Conservation (phyloP, 2,797 vertebrate genomes). For the Sandelia bainsii region DNA sequence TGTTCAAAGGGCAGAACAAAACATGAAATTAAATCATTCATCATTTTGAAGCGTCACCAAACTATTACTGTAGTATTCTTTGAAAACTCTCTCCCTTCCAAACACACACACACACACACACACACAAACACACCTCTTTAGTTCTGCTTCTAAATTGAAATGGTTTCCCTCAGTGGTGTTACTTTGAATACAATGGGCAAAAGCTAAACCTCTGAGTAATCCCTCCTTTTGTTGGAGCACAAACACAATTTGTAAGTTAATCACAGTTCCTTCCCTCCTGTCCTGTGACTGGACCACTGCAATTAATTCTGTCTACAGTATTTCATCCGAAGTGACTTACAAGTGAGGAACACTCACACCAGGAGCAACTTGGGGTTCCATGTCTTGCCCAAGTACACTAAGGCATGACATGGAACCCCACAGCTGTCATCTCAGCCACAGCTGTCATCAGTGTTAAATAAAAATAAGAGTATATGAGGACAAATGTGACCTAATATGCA, state of each 20-base stretch:
- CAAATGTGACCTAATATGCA: slow-evolving; percentile 9
- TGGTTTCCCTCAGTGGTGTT: slow-evolving; percentile 32
- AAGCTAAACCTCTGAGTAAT: slow-evolving; percentile 24
- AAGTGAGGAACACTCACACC: too few species aligned
- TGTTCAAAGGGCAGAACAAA: slow-evolving; percentile 74
- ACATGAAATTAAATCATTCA: slow-evolving; percentile 77
- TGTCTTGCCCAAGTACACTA: too few species aligned
- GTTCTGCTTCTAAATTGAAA: slow-evolving; percentile 45
- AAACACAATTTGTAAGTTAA: slow-evolving; percentile 50
- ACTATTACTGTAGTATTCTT: slow-evolving; percentile 46
- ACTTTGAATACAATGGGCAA: slow-evolving; percentile 44
- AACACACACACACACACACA: neutral
- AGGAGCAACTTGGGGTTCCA: too few species aligned
- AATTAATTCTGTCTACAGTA: slow-evolving; percentile 32
- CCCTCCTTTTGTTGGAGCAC: slow-evolving; percentile 35
- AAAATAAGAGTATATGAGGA: neutral
- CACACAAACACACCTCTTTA: neutral
- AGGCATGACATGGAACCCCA: too few species aligned
- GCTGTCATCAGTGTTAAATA: too few species aligned
- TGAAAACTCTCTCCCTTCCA: slow-evolving; percentile 15
- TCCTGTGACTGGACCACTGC: slow-evolving; percentile 10
- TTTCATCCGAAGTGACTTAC: neutral
- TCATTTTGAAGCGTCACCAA: slow-evolving; percentile 66
- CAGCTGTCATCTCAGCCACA: too few species aligned
- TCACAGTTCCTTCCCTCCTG: slow-evolving; percentile 13